phyloP scores from a whole-genome alignment of 1,140 invertebrate species.

The Micrasema minimum region DNA sequence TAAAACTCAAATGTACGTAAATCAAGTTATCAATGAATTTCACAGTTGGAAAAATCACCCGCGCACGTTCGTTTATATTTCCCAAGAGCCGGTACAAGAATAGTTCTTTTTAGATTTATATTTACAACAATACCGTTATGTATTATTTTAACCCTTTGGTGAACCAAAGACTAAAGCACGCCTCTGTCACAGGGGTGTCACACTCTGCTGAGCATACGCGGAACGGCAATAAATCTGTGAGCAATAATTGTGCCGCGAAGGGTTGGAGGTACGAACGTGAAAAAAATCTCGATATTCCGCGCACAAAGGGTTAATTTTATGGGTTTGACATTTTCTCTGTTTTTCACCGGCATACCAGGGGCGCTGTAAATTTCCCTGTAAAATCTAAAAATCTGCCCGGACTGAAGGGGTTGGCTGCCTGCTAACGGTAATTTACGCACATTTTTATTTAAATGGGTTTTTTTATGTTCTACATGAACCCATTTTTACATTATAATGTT shows the following conservation, averaged over 20 bases:
- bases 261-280: slow-evolving; percentile 46
- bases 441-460: slow-evolving; percentile 32
- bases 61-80: too few relatives aligned
- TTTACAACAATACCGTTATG: too few relatives aligned
- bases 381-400: slow-evolving; percentile 20
- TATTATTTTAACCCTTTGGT: too few relatives aligned
- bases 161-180: not conserved
- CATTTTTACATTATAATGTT: too few relatives aligned
- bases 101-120: too few relatives aligned
- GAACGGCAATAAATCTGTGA: slow-evolving; percentile 54
- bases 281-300: slow-evolving; percentile 50
- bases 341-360: slow-evolving; percentile 42
- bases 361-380: slow-evolving; percentile 43
- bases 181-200: slow-evolving; percentile 47
- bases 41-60: too few relatives aligned
- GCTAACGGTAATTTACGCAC: slow-evolving; percentile 26
- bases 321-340: slow-evolving; percentile 54
- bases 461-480: slow-evolving; percentile 29
- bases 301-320: slow-evolving; percentile 54
- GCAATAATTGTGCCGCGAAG: slow-evolving; percentile 52
- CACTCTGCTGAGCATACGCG: slow-evolving; percentile 52
- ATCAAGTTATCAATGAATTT: too few relatives aligned
- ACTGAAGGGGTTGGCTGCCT: not conserved
- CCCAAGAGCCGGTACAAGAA: too few relatives aligned
- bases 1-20: too few relatives aligned